Conservation (phyloP, 2,113 vertebrate genomes). For the Puntigrus tetrazona region DNA sequence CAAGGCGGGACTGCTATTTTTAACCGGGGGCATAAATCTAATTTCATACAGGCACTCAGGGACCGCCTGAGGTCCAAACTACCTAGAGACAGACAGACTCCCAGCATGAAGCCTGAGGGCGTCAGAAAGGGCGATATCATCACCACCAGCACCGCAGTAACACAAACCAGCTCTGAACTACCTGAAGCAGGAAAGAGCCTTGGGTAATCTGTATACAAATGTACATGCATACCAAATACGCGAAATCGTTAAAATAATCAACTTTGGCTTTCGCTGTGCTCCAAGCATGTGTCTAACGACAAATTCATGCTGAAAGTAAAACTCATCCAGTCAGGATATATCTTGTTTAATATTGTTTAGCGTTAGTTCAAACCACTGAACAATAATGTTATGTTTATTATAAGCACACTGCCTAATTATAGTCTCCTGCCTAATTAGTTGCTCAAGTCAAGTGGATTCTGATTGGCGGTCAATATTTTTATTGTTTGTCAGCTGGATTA, state of each 20-base stretch:
- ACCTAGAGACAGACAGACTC: constrained; percentile 31
- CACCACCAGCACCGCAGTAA: not conserved
- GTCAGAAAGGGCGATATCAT: not conserved
- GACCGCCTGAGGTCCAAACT: constrained; percentile 27
- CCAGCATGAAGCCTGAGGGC: constrained; percentile 10
- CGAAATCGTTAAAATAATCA: not conserved
- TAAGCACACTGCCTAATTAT: no score
- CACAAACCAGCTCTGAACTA: not conserved
- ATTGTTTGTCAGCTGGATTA: no score
- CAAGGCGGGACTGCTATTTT: constrained; percentile 48
- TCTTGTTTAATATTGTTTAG: not conserved
- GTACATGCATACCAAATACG: not conserved
- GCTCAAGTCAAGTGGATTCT: no score
- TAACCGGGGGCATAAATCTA: constrained; percentile 52
- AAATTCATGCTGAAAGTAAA: not conserved
- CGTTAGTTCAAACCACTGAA: no score
- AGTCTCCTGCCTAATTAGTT: no score
- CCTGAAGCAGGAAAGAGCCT: not conserved
- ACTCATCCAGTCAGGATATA: not conserved
- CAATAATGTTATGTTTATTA: no score
- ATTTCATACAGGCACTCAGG: constrained; percentile 36
- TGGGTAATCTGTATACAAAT: not conserved
- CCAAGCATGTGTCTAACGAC: not conserved
- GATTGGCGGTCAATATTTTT: no score
- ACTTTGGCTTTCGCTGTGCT: not conserved